These are phyloP conservation scores for Megaceryle torquata DNA, from an alignment of 2,113 vertebrate species.

Conservation along the genomic window DNA sequence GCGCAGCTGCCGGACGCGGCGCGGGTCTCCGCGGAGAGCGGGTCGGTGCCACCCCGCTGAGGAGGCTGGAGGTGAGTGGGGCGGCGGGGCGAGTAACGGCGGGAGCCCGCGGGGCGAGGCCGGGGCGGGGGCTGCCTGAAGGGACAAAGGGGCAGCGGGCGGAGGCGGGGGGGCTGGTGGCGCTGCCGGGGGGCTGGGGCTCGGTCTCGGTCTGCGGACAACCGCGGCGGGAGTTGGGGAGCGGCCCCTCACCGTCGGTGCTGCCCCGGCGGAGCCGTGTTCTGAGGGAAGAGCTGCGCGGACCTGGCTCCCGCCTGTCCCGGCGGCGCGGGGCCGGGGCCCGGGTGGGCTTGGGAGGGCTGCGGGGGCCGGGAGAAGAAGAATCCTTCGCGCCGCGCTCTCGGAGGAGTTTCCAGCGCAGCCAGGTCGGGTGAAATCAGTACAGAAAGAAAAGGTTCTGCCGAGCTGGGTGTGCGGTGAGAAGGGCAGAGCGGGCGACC, in stretches of 20 bases:
- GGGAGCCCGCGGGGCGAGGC: not conserved
- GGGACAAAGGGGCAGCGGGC: not conserved
- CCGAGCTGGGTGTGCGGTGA: not conserved
- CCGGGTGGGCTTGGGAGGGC: not conserved
- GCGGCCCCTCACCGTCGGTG: not conserved
- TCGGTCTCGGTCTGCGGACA: not conserved
- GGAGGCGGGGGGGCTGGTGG: not conserved
- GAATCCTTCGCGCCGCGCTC: not conserved
- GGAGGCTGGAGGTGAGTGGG: not conserved
- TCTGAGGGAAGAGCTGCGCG: not conserved
- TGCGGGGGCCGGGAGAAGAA: rapidly evolving
- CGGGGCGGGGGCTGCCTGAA: not conserved
- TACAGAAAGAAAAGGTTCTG: rapidly evolving
- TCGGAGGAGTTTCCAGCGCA: not conserved
- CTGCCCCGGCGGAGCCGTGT: not conserved
- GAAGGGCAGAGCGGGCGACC: not conserved
- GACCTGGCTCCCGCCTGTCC: not conserved
- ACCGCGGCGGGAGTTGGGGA: not conserved
- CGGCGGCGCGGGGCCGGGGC: not conserved
- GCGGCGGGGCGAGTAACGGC: not conserved
- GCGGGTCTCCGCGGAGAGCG: not conserved
- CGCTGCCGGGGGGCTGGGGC: not conserved
- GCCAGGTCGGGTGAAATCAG: rapidly evolving
- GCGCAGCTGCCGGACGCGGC: not conserved
- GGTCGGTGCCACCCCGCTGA: not conserved